These are phyloP conservation scores for Catocala nupta DNA, from an alignment of 2,888 invertebrate species.

Conservation along the genomic window DNA sequence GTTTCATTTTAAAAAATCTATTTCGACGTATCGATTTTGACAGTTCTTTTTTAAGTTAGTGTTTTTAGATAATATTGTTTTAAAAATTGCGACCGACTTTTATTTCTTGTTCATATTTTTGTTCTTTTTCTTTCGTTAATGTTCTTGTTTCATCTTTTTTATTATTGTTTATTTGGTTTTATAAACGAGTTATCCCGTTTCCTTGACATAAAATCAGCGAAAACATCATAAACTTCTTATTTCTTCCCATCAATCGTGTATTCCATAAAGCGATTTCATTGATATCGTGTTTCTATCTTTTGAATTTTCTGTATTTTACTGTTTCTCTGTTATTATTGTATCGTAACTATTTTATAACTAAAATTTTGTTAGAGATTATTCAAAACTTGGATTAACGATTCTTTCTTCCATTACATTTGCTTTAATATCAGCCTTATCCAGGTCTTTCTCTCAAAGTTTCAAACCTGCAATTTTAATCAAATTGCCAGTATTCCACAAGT, in stretches of 20 bases:
- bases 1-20: slow-evolving; percentile 13
- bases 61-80: neutral
- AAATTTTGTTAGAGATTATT: slow-evolving; percentile 3
- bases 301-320: slow-evolving; percentile 12
- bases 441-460: slow-evolving; percentile 26
- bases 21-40: slow-evolving; percentile 22
- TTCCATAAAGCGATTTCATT: slow-evolving; percentile 26
- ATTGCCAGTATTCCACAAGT: slow-evolving; percentile 40
- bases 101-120: neutral
- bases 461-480: slow-evolving; percentile 40
- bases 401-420: slow-evolving; percentile 3
- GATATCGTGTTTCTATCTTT: slow-evolving; percentile 19
- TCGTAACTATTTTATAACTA: slow-evolving; percentile 8
- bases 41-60: slow-evolving; percentile 3
- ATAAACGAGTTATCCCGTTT: slow-evolving; percentile 24
- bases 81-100: neutral
- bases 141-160: slow-evolving; percentile 6
- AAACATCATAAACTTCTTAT: slow-evolving; percentile 47
- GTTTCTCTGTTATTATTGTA: slow-evolving; percentile 9
- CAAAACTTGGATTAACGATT: neutral
- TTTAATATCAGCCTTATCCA: neutral
- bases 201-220: slow-evolving; percentile 35
- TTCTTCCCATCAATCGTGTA: slow-evolving; percentile 22
- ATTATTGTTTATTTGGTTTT: slow-evolving; percentile 17
- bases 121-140: neutral